Conservation (phyloP, 1,140 invertebrate species). For the Papilio aristodemus region DNA sequence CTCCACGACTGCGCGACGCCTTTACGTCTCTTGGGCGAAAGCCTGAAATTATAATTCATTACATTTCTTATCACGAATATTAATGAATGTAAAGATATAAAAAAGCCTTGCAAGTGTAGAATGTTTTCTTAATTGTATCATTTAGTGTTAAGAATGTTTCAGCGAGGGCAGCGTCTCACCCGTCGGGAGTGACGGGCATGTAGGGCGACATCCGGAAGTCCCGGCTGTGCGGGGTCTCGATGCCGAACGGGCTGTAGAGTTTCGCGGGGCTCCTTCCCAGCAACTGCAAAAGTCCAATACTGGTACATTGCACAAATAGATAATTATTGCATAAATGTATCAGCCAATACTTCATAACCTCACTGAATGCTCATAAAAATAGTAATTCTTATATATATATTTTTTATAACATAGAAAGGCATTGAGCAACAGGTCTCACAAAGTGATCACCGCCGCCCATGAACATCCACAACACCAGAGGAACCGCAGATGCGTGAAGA, state of each 20-base stretch:
- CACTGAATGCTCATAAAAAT: too few species aligned
- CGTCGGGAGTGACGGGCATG: slow-evolving; percentile 77
- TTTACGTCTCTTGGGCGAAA: slow-evolving; percentile 69
- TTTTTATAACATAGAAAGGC: too few species aligned
- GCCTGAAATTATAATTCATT: slow-evolving; percentile 49
- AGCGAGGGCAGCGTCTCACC: slow-evolving; percentile 54
- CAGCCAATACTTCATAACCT: too few species aligned
- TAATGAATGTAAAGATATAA: too few species aligned
- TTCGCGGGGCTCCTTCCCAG: slow-evolving; percentile 73
- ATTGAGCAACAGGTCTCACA: too few species aligned
- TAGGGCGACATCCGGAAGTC: slow-evolving; percentile 73
- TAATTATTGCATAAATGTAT: background rate
- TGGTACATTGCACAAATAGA: background rate
- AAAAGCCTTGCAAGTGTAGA: too few species aligned
- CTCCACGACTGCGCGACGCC: slow-evolving; percentile 67
- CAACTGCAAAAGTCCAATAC: slow-evolving; percentile 45
- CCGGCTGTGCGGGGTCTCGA: slow-evolving; percentile 73
- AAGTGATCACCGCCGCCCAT: too few species aligned
- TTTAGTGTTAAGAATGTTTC: background rate
- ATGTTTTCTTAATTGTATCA: too few species aligned
- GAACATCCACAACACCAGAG: too few species aligned
- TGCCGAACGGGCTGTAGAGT: slow-evolving; percentile 78
- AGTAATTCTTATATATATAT: too few species aligned
- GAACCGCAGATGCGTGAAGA: too few species aligned
- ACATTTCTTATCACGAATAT: background rate